Evolutionary conservation across 2,888 invertebrate genomes (phyloP).

Genomic region (Atethmia centrago): DNA sequence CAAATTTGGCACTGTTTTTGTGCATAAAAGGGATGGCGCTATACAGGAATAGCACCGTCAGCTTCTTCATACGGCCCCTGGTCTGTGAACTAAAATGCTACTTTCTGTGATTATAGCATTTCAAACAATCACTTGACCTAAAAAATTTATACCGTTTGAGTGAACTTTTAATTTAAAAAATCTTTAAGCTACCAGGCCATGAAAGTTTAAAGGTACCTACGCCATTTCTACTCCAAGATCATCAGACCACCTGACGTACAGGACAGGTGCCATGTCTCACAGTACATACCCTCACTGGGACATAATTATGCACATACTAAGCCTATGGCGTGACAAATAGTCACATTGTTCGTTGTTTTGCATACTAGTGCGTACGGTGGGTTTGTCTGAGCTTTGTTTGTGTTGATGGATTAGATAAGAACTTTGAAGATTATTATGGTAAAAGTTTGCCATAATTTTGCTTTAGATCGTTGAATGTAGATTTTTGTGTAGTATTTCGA

Average conservation of each 20-base stretch:
- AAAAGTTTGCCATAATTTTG: background rate
- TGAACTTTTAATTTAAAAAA: background rate
- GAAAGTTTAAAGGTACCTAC: background rate
- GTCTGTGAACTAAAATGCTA: background rate
- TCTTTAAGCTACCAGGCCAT: background rate
- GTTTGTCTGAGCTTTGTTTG: slow-evolving; percentile 37
- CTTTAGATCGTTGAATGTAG: background rate
- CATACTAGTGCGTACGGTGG: slow-evolving; percentile 36
- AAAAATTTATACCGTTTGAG: background rate
- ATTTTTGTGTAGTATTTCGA: background rate
- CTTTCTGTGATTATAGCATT: background rate
- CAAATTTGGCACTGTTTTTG: background rate
- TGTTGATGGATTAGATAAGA: background rate
- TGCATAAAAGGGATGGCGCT: no score
- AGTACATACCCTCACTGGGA: slow-evolving; percentile 48
- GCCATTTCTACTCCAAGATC: slow-evolving; percentile 41
- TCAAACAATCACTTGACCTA: no score
- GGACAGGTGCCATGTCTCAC: slow-evolving; percentile 61
- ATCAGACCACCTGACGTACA: slow-evolving; percentile 43
- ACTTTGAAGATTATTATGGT: background rate
- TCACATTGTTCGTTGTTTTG: slow-evolving; percentile 60
- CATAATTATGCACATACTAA: slow-evolving; percentile 71
- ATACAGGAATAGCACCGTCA: no score
- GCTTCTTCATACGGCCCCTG: no score
- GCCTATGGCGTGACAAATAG: slow-evolving; percentile 68